Evolutionary conservation across 2,888 invertebrate genomes (phyloP), one percentile per base, ranked within the genome.

Genomic region (Sarcophaga variegata): DNA sequence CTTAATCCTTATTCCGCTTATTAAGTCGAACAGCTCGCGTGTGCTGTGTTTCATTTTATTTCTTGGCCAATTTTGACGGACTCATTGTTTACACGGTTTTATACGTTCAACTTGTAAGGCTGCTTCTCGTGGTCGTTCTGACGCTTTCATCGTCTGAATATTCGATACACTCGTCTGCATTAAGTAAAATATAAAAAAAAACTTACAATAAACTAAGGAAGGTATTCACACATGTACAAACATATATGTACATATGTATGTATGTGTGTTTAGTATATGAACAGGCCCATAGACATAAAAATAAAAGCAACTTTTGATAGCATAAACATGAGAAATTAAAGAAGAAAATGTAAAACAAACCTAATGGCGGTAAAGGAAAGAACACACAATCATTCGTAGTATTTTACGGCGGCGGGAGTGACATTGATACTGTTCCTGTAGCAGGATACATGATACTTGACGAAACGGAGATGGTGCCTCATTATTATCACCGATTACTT

Each of bases 401-500:
- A 5, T 12, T 54, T 14, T 54, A 54, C 17, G 54, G 60, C 49
- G 20, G 49, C 64, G 66, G 82, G 77, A 78, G 77, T 78, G 72
- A 66, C 83, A 83, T 78, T 77, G 83, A 85, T 84, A 85, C 86
- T 88, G 84, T 88, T 88, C 81, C 80, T 88, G 54, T 80, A 69
- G 72, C 83, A 77, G 87, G 88, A 88, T 87, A 88, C 88, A 86
- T 74, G 88, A 89, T 89, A 89, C 87, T 83, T 85, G 84, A 74
- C 83, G 76, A 77, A 85, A 70, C 77, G 89, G 87, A 81, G 88
- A 88, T 88, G 89, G 85, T 89, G 89, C 89, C 88, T 90, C 90
- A 90, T 90, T 90, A 90, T 89, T 89, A 89, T 81, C 89, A 81
- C 89, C 89, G 90, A 89, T 89, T 90, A 90, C 88, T 83, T 85